Evolutionary conservation across 2,888 invertebrate species (phyloP).

Genomic region (Ametastegia equiseti): DNA sequence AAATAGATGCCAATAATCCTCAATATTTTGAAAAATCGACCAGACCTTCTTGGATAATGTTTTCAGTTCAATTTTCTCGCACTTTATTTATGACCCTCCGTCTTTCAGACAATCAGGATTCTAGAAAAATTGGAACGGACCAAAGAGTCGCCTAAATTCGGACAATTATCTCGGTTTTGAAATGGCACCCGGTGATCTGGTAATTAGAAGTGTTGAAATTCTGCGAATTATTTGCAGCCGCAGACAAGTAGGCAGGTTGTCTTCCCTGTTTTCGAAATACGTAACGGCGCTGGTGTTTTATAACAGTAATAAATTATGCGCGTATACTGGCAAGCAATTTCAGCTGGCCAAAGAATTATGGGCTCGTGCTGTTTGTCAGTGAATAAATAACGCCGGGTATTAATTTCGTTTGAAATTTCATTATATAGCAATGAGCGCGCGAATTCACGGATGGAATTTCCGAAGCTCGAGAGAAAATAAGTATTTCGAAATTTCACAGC

Average conservation of each 20-base stretch:
- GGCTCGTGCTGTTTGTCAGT: not conserved
- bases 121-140: no score
- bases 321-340: conserved; percentile 23
- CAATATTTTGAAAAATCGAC: no score
- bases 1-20: no score
- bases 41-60: no score
- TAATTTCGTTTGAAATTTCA: not conserved
- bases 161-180: no score
- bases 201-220: not conserved
- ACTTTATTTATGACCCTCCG: no score
- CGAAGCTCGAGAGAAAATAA: not conserved
- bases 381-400: not conserved
- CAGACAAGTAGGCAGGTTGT: no score
- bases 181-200: no score
- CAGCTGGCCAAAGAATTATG: conserved; percentile 11
- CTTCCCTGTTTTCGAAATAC: not conserved
- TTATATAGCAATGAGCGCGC: not conserved
- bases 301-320: conserved; percentile 32
- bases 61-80: no score
- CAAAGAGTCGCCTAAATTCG: no score
- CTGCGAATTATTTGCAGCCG: not conserved
- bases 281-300: not conserved
- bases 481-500: not conserved
- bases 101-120: no score
- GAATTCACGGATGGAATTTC: not conserved